phyloP scores from a whole-genome alignment of 2,888 invertebrate genomes.

The Cerceris ruficornis region DNA sequence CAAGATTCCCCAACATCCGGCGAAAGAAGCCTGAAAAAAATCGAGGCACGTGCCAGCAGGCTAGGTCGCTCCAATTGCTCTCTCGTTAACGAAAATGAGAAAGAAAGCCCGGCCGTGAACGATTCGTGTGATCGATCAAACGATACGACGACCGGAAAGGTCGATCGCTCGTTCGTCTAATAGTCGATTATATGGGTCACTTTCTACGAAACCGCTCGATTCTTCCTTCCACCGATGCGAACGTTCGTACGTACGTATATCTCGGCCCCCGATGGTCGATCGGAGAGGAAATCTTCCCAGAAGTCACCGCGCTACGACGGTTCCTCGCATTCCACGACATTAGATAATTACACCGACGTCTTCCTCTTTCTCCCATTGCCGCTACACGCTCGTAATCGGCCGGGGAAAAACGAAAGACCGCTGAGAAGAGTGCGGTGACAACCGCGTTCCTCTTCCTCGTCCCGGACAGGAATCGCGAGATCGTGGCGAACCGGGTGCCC shows the following conservation, averaged over 20 bases:
- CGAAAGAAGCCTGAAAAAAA: background rate
- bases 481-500: slow-evolving; percentile 18
- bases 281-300: slow-evolving; percentile 62
- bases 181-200: slow-evolving; percentile 47
- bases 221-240: slow-evolving; percentile 21
- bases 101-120: background rate
- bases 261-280: slow-evolving; percentile 25
- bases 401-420: slow-evolving; percentile 45
- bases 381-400: slow-evolving; percentile 16
- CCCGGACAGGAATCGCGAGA: slow-evolving; percentile 18
- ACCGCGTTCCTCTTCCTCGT: slow-evolving; percentile 56
- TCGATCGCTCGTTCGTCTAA: slow-evolving; percentile 8
- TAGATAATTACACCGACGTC: slow-evolving; percentile 55
- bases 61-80: background rate
- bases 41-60: background rate
- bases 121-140: slow-evolving; percentile 1
- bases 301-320: slow-evolving; percentile 22
- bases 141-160: slow-evolving; percentile 8
- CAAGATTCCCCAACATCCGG: background rate
- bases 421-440: slow-evolving; percentile 20
- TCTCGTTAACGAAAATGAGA: background rate
- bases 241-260: slow-evolving; percentile 46
- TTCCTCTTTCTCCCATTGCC: background rate
- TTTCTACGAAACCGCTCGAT: slow-evolving; percentile 61
- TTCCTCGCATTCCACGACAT: slow-evolving; percentile 51